Conservation (phyloP, 2,113 vertebrate genomes). For the Pimephales promelas region DNA sequence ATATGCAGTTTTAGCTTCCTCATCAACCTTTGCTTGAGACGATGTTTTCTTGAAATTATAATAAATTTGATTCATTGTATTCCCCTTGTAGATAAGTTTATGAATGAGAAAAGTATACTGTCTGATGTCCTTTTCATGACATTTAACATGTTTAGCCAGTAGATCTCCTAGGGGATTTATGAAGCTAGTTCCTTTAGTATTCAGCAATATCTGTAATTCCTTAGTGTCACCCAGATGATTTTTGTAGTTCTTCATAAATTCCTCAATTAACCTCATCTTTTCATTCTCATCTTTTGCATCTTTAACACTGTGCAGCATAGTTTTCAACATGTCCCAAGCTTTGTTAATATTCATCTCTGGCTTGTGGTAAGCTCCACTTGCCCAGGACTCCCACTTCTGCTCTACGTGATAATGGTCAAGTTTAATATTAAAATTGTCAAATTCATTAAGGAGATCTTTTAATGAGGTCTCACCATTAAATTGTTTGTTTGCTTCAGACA, state of each 20-base stretch:
- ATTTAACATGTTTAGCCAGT: neutral
- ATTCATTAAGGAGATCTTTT: neutral
- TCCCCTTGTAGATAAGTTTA: neutral
- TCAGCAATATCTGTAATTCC: neutral
- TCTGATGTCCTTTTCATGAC: neutral
- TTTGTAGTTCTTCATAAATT: neutral
- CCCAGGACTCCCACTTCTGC: neutral
- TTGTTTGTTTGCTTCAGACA: neutral
- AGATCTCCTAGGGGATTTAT: neutral
- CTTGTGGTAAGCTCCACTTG: neutral
- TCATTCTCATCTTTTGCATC: neutral
- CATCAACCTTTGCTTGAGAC: neutral
- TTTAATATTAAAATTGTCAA: neutral
- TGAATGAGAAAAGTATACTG: neutral
- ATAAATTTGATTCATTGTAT: neutral
- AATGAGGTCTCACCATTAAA: too few species aligned
- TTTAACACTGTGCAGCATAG: fast-evolving
- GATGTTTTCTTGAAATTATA: neutral
- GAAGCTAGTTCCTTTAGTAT: fast-evolving
- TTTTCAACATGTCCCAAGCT: neutral
- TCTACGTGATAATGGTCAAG: neutral
- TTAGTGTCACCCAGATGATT: neutral
- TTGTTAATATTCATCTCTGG: neutral
- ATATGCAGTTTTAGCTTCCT: neutral
- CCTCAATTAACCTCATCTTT: neutral